phyloP scores from a whole-genome alignment of 2,113 vertebrate species.

The Gymnarchus niloticus region DNA sequence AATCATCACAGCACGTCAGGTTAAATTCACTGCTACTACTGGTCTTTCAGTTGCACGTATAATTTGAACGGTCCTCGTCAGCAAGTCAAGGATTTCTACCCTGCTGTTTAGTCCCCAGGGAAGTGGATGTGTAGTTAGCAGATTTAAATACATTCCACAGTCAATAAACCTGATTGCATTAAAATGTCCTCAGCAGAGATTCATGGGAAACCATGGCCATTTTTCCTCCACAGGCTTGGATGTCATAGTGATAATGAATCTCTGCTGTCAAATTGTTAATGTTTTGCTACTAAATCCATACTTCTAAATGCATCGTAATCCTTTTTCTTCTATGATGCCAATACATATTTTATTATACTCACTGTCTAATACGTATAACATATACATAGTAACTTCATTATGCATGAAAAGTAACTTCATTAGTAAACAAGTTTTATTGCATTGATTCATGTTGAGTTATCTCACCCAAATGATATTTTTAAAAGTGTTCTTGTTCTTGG shows the following conservation, averaged over 20 bases:
- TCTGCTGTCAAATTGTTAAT: neutral
- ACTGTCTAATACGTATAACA: neutral
- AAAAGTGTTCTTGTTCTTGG: neutral
- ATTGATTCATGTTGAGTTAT: neutral
- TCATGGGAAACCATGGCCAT: neutral
- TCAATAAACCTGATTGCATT: slow-evolving; percentile 9
- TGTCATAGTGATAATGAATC: neutral
- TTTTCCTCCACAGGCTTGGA: neutral
- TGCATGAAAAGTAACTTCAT: neutral
- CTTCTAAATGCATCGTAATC: neutral
- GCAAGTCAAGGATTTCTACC: neutral
- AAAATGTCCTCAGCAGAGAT: neutral
- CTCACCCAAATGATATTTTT: neutral
- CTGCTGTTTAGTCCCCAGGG: neutral
- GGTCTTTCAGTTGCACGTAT: neutral
- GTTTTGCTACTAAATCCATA: too few species aligned
- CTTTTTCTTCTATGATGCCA: neutral
- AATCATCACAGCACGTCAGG: neutral
- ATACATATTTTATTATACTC: neutral
- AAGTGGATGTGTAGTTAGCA: neutral
- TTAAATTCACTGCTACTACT: neutral
- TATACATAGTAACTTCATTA: neutral
- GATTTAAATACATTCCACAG: neutral
- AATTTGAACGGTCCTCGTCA: neutral
- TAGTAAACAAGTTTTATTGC: neutral